Base-by-base conservation (phyloP, 64 coral and sea anemone genomes). In the Montipora foliosa region DNA sequence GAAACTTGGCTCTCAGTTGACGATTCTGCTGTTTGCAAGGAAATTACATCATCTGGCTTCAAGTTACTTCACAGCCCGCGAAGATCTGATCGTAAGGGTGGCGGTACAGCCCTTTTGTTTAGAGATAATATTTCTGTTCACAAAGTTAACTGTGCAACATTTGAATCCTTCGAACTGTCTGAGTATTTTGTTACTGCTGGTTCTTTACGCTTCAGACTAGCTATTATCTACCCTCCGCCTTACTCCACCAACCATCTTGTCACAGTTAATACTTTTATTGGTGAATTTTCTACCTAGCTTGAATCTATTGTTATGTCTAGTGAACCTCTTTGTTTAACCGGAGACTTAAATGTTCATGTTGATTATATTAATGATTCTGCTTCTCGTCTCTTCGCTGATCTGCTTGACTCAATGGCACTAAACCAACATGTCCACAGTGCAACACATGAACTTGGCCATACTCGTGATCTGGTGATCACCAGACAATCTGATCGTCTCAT, bases 281-380 rank as follows among this genome's bases (percentile, higher is more conserved):
- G 4, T 3, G 79, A 81, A 24, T 81, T 81, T 13, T 51, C 79
- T 81, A 49, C 44, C 4, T 81, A 55, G 0, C 46, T 81, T 45
- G 79, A 81, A 60, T 81, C 79, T 2, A 75, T 88, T 17, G 52
- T 88, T 21, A 15, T 88, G 8, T 47, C 47, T 48, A 46, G 16
- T 15, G 86, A 88, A 22, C 37, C 69, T 0, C 17, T 88, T 2
- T 37, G 29, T 37, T 37, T 37, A 37, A 37, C 29, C 29, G 29
- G 29, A 37, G 29, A 37, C 29, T 37, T 50, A 62, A 22, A 75
- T 55, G 51, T 48, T 3, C 79, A 50, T 81, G 44, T 77, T 37
- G 75, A 77, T 20, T 0, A 77, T 77, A 0, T 47, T 8, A n/a
- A n/a, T 47, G 75, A 24, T 81, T 6, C 24, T 5, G 79, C 11